Evolutionary conservation across 2,113 vertebrate species (phyloP), one percentile per base, ranked within the genome.

Genomic region (Salvelinus alpinus): DNA sequence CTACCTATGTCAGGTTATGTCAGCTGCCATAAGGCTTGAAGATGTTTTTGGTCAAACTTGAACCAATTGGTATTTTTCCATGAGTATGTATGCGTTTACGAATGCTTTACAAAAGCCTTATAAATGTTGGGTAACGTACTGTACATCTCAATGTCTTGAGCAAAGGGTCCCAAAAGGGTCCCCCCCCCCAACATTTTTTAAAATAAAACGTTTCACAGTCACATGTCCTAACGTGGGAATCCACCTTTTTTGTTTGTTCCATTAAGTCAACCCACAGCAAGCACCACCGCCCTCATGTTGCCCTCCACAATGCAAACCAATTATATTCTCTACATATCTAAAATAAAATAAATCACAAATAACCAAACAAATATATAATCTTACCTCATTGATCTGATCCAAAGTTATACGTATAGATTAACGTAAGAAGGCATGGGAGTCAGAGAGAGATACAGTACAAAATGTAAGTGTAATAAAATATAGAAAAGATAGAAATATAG

Each of bases 381-480:
- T 94, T 94, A 94, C 94, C 94, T 94, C 92, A 73, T 94, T 94
- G 84, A 94, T 94, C 94, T 94, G 92, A 90, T 93, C 93, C 92
- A 92, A 84, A 92, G 92, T 91, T 87, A 94, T 4, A 91, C 73
- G 89, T 89, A 92, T 82, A 93, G 90, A 92, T 87, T 88, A 87
- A 90, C 86, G 51, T 54, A 90, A 92, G 91, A 90, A 92, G 51
- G 91, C 89, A 91, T 87, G 92, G 88, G 88, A 31, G 86, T 94
- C 90, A 87, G 88, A 91, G 85, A 94, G 91, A 94, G 85, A 94
- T 87, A 92, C 86, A 87, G 87, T 84, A 91, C 84, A 88, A 84
- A 1, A 24, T 24, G 1, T 24, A 24, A 24, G 24, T 24, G 24
- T 24, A 24, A 24, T 24, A 24, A 24, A 1, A 24, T 24, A 24